phyloP scores from a whole-genome alignment of 2,797 vertebrate species.

The Denticeps clupeoides region DNA sequence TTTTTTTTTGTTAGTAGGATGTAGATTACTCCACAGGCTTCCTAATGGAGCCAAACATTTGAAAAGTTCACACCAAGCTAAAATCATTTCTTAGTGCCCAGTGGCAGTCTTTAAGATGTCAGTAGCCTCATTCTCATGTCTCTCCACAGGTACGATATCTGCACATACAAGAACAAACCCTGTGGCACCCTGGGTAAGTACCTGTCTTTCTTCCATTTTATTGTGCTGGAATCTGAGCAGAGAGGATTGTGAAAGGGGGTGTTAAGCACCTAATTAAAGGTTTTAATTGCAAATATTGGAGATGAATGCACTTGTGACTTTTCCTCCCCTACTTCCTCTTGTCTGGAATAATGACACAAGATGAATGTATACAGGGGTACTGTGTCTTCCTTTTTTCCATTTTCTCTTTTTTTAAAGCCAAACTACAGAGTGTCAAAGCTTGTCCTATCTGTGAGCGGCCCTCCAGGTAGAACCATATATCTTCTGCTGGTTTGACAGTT shows the following conservation, averaged over 20 bases:
- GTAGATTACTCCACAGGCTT: too few species aligned
- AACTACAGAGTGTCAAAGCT: slow-evolving; percentile 24
- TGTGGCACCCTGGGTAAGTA: slow-evolving; percentile 95
- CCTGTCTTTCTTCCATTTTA: not conserved
- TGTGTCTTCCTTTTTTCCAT: not conserved
- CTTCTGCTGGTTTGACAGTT: slow-evolving; percentile 65
- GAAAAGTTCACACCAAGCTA: too few species aligned
- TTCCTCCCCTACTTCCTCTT: slow-evolving; percentile 3
- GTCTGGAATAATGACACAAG: not conserved
- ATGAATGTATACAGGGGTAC: too few species aligned
- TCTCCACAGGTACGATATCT: slow-evolving; percentile 87
- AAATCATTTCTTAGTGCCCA: too few species aligned
- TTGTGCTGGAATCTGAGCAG: not conserved
- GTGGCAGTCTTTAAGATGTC: not conserved
- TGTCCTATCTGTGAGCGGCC: slow-evolving; percentile 46
- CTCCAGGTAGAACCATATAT: slow-evolving; percentile 60
- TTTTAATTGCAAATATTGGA: too few species aligned
- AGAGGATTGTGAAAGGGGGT: slow-evolving; percentile 6
- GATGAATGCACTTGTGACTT: too few species aligned
- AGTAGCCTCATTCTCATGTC: not conserved
- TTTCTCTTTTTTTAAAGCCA: slow-evolving; percentile 23
- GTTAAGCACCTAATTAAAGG: too few species aligned
- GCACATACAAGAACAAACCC: slow-evolving; percentile 99
- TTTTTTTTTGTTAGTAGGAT: too few species aligned
- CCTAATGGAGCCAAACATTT: too few species aligned